Evolutionary conservation across 2,113 vertebrate species (phyloP).

Genomic region (Neomonachus schauinslandi): DNA sequence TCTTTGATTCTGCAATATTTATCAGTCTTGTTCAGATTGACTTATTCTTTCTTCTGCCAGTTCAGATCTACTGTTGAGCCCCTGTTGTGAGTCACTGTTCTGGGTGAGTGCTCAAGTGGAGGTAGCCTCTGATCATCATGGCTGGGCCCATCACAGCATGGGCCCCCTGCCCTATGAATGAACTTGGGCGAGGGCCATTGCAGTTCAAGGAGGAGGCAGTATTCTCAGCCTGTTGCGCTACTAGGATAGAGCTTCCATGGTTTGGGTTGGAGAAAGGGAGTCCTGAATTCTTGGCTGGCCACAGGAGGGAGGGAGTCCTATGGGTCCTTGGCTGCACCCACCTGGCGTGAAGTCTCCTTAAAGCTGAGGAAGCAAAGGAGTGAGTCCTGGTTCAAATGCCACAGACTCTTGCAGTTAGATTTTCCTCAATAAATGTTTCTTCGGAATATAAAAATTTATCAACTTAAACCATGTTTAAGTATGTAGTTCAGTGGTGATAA

Average conservation of each 20-base stretch:
- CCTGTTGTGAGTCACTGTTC: not conserved
- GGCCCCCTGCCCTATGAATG: not conserved
- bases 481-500: not conserved
- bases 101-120: not conserved
- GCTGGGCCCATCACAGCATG: not conserved
- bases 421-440: not conserved
- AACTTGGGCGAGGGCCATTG: not conserved
- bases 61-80: not conserved
- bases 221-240: not conserved
- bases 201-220: not conserved
- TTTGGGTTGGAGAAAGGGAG: not conserved
- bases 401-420: not conserved
- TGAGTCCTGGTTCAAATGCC: not conserved
- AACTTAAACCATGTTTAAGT: not conserved
- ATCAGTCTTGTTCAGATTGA: not conserved
- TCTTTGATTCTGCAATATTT: not conserved
- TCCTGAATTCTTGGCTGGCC: not conserved
- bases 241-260: not conserved
- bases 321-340: not conserved
- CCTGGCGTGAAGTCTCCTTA: not conserved
- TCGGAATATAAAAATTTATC: not conserved
- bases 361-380: not conserved
- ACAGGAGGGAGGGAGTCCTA: not conserved
- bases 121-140: not conserved
- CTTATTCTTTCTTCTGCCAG: not conserved